Conservation (phyloP, 2,888 invertebrate genomes). For the Drosophila rubida region DNA sequence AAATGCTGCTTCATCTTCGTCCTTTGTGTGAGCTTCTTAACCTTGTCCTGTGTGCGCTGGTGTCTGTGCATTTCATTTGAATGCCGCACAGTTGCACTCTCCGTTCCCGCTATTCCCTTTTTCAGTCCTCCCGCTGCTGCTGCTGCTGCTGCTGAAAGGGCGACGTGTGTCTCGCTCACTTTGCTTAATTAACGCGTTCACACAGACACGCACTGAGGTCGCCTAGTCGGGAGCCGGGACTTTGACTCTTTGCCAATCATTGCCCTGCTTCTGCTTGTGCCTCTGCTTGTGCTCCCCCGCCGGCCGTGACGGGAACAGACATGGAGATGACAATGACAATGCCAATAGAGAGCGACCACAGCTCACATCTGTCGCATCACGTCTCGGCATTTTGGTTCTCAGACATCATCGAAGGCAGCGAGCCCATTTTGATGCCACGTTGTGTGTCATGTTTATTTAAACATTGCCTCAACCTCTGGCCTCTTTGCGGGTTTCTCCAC, state of each 20-base stretch:
- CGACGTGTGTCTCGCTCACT: conserved; percentile 78
- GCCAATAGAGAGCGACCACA: conserved; percentile 60
- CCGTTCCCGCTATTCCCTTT: conserved; percentile 10
- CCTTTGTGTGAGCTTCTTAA: conserved; percentile 64
- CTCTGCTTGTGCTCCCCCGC: background rate
- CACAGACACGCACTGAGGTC: conserved; percentile 66
- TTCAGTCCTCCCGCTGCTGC: background rate
- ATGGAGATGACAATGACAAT: conserved; percentile 50
- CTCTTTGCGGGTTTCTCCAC: conserved; percentile 49
- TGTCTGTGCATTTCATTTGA: conserved; percentile 72
- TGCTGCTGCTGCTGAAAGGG: background rate
- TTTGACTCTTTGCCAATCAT: conserved; percentile 81
- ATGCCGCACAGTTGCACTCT: conserved; percentile 53
- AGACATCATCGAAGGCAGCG: conserved; percentile 52
- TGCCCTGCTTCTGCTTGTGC: conserved; percentile 48
- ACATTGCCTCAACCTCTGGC: conserved; percentile 37
- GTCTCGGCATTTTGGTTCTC: conserved; percentile 64
- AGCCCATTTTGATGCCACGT: conserved; percentile 58
- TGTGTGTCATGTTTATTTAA: conserved; percentile 66
- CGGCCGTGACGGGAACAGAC: conserved; percentile 17
- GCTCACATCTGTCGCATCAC: conserved; percentile 74
- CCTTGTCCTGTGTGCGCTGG: conserved; percentile 44
- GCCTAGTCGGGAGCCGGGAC: conserved; percentile 57
- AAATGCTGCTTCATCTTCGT: conserved; percentile 35
- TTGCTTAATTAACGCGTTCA: conserved; percentile 79